Evolutionary conservation across 2,888 invertebrate species (phyloP), one percentile per base, ranked within the genome.

Genomic region (Graphium colonna): DNA sequence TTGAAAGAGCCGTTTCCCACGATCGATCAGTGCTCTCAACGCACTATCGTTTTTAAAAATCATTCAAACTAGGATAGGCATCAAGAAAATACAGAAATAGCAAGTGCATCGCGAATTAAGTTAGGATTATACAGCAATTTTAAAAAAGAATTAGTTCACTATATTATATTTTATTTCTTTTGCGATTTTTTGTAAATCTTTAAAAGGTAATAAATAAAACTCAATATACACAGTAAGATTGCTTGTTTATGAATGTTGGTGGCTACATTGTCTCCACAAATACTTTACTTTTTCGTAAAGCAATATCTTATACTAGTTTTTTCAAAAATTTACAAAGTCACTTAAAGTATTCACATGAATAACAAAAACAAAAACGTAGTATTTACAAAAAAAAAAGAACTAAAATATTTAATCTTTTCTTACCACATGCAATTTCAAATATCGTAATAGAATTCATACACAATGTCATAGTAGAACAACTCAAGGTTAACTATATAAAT

Each of bases 231-330:
- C 64, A 63, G 54, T 63, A 62, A 60, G 56, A 51, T 61, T 62
- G 58, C 59, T 63, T 60, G 58, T 60, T 67, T 64, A 64, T 59
- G 62, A 59, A 60, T 57, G 57, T 61, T 60, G 60, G 59, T 64
- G 63, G 61, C 60, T 57, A 61, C 57, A 56, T 16, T 28, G 12
- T 61, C 51, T 47, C 57, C 55, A 55, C 60, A 62, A 45, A 62
- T 43, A 57, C 54, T 48, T 53, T 36, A 49, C 16, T 33, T n/a
- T 42, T 48, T 48, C 26, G 38, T 49, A 49, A 53, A 53, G 44
- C 36, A 28, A 49, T 49, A 53, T 53, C 36, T 26, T 26, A 7
- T 39, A 53, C 44, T 53, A 49, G 39, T 26, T 39, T 43, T 42
- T 48, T 15, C 39, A 18, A 38, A 48, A 48, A 48, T 48, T 40